Evolutionary conservation across 1,140 invertebrate genomes (phyloP), one percentile per base, ranked within the genome.

Genomic region (Caenorhabditis elegans): DNA sequence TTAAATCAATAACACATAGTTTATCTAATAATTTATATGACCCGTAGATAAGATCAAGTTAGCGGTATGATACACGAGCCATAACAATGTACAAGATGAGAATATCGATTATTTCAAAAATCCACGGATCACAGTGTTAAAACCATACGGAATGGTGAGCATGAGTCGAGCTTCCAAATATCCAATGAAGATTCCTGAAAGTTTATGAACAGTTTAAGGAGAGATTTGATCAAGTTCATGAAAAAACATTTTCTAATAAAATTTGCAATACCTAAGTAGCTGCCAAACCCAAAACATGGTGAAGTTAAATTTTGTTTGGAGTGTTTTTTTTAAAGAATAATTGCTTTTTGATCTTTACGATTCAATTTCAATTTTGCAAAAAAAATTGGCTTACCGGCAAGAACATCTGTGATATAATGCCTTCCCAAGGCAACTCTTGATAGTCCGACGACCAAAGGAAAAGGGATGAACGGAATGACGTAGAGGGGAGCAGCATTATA

Each of bases 391-490:
- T 53, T 19, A 82, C 97, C 97, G 60, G 91, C 93, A 1, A 93
- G 13, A 3, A 98, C 93, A 91, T 98, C 97, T 6, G 95, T 89
- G 28, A 98, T 88, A 90, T 95, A 94, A 91, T 98, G 97, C 82
- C 95, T 92, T 75, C 93, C 93, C 80, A 95, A 90, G 2, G 96
- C 88, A 43, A 97, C 90, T 86, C 96, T 92, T 6, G 95, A 97
- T 0, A 94, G 46, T 81, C 92, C 93, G 2, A 98, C 93, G 28
- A 93, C 90, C 1, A 92, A 17, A 87, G 5, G 93, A 91, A 96
- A 0, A 93, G 91, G 19, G 87, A 47, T 39, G 39, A 22, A 75
- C 43, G 51, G 88, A 0, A 93, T 91, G 13, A 89, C 39, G 6
- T 78, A 51, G 19, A 88, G 82, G 4, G 87, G 79, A 28, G 19